phyloP scores from a whole-genome alignment of 2,797 vertebrate genomes.

The Schizothorax lantsangensis region DNA sequence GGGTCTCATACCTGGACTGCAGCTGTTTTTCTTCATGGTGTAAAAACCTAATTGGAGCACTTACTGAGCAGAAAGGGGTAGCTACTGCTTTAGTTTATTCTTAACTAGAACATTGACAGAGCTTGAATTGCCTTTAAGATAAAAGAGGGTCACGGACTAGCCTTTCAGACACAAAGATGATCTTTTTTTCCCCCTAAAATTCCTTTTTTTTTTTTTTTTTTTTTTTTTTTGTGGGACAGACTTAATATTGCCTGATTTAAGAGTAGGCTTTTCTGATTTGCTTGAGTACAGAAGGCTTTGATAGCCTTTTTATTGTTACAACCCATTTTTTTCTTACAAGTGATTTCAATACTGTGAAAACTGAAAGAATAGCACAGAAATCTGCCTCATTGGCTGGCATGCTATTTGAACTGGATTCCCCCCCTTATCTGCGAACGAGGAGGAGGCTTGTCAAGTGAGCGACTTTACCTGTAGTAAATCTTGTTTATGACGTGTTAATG shows the following conservation, averaged over 20 bases:
- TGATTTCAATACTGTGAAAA: constrained; percentile 26
- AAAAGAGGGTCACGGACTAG: neutral
- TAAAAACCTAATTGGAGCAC: constrained; percentile 62
- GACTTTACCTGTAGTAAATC: constrained; percentile 51
- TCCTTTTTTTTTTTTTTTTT: neutral
- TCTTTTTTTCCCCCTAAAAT: neutral
- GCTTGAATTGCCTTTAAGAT: constrained; percentile 11
- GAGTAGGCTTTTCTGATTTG: neutral
- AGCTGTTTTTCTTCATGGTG: constrained; percentile 51
- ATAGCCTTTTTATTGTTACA: neutral
- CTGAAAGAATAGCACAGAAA: constrained; percentile 16
- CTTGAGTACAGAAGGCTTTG: neutral
- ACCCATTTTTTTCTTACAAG: neutral
- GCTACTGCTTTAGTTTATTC: constrained; percentile 45
- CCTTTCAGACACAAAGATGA: neutral
- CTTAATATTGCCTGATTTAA: neutral
- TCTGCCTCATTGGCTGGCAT: constrained; percentile 35
- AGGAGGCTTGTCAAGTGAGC: constrained; percentile 50
- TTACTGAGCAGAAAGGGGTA: constrained; percentile 50
- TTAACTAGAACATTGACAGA: constrained; percentile 47
- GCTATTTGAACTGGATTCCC: constrained; percentile 33
- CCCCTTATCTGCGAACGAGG: constrained; percentile 38
- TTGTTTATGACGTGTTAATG: constrained; percentile 58
- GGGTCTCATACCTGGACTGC: constrained; percentile 64
- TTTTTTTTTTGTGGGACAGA: neutral